Evolutionary conservation across 2,888 invertebrate species (phyloP).

Genomic region (Portevinia maculata): DNA sequence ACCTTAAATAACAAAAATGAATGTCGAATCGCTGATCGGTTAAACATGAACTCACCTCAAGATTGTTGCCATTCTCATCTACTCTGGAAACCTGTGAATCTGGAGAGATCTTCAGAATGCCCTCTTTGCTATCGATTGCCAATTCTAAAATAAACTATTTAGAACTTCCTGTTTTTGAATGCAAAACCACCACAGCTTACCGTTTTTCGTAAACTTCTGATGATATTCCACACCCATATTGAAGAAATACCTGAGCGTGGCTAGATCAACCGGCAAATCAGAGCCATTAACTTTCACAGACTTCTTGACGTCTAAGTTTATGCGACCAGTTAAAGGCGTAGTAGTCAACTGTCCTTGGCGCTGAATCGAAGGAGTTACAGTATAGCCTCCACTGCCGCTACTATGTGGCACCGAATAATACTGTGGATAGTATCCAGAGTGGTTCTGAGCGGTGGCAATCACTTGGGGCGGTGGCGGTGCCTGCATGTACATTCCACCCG

Average conservation of each 20-base stretch:
- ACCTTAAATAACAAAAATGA: conserved; percentile 33
- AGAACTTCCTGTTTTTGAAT: background rate
- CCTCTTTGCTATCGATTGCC: conserved; percentile 65
- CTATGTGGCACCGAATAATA: conserved; percentile 50
- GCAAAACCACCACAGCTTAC: background rate
- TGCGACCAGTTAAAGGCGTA: conserved; percentile 73
- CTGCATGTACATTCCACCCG: conserved; percentile 73
- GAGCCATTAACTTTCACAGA: conserved; percentile 77
- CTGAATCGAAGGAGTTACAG: conserved; percentile 50
- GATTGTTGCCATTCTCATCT: conserved; percentile 75
- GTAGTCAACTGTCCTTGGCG: conserved; percentile 58
- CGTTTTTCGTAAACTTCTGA: conserved; percentile 67
- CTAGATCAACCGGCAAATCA: conserved; percentile 83
- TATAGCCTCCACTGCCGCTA: conserved; percentile 32
- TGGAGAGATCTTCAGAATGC: conserved; percentile 53
- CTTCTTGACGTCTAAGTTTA: conserved; percentile 78
- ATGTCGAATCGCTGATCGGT: background rate
- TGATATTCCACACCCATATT: conserved; percentile 86
- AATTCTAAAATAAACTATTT: conserved; percentile 25
- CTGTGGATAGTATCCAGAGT: conserved; percentile 52
- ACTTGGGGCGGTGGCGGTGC: conserved; percentile 62
- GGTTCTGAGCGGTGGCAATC: conserved; percentile 49
- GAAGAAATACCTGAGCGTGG: conserved; percentile 87
- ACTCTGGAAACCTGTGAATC: conserved; percentile 69
- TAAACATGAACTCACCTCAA: conserved; percentile 39